Evolutionary conservation across 1,140 invertebrate genomes (phyloP).

Genomic region (Diuraphis noxia): DNA sequence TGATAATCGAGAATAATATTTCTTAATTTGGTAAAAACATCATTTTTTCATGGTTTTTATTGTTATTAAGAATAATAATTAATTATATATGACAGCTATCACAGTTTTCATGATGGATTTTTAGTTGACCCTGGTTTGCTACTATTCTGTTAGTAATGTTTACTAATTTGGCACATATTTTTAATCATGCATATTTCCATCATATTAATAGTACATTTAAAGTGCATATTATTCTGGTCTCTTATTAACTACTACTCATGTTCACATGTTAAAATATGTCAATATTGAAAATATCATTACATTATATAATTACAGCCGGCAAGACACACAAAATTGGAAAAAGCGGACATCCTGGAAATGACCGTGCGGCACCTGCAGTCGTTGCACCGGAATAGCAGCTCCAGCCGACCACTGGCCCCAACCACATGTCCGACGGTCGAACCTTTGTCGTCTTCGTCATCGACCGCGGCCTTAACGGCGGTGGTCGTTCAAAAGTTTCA

Average conservation of each 20-base stretch:
- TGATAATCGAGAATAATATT: no score
- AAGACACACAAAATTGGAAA: conserved; percentile 91
- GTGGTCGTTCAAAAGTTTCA: conserved; percentile 81
- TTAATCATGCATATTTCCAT: no score
- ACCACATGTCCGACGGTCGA: conserved; percentile 73
- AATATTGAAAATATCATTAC: background rate
- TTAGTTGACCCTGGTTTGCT: no score
- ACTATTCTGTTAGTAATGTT: no score
- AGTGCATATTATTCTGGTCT: no score
- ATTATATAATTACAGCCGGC: conserved; percentile 71
- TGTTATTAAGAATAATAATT: no score
- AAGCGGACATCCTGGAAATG: conserved; percentile 96
- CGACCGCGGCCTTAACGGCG: conserved; percentile 76
- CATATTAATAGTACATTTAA: no score
- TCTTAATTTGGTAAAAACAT: no score
- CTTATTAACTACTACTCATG: background rate
- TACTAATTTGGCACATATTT: no score
- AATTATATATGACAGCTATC: no score
- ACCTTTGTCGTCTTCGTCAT: conserved; percentile 69
- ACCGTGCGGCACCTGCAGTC: conserved; percentile 90
- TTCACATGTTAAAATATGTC: background rate
- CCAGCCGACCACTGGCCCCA: conserved; percentile 63
- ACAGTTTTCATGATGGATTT: no score
- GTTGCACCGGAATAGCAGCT: conserved; percentile 66
- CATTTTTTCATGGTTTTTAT: no score